Base-by-base conservation (phyloP, 2,797 vertebrate genomes). In the Tapera naevia region DNA sequence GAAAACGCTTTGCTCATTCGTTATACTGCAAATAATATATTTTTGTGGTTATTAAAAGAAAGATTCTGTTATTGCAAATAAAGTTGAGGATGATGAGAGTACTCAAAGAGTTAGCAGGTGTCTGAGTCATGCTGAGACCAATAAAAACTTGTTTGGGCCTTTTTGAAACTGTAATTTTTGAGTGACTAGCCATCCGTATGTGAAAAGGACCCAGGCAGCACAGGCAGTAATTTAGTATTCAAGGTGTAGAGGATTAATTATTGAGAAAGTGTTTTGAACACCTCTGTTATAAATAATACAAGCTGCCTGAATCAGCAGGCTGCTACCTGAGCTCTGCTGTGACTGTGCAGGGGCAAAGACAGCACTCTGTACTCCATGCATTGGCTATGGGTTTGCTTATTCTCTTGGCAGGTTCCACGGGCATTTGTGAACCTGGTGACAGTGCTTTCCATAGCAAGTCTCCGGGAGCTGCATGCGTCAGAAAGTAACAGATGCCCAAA, bases 381-480 rank as follows among this genome's bases (percentile, higher is more conserved):
- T 24, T 53, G 58, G 56, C 61, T 62, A 37, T 50, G 73, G 51
- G 3, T 91, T 80, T 96, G 30, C 30, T 82, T 88, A 35, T 37
- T 79, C 76, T 91, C 50, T 91, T 57, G 51, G 25, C 95, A 98
- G 98, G 97, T 98, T 85, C 98, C 98, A 32, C 96, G 97, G 62
- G 61, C 95, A 0, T 98, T 98, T 90, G 98, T 98, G 91, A 98
- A 98, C 75, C 62, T 98, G 90, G 97, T 98, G 45, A 91, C 92
- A 1, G 2, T 96, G 7, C 17, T 98, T 37, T 13, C 96, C 48
- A 91, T 98, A 16, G 0, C 50, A 30, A 43, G 13, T 7, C 93
- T 98, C 19, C 95, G 97, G 74, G 94, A 97, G 48, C 78, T 98
- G 19, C 94, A 96, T 3, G 5, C 81, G 3, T 82, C 88, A 1